phyloP scores from a whole-genome alignment of 2,888 invertebrate genomes.

The Stenodema calcarata region DNA sequence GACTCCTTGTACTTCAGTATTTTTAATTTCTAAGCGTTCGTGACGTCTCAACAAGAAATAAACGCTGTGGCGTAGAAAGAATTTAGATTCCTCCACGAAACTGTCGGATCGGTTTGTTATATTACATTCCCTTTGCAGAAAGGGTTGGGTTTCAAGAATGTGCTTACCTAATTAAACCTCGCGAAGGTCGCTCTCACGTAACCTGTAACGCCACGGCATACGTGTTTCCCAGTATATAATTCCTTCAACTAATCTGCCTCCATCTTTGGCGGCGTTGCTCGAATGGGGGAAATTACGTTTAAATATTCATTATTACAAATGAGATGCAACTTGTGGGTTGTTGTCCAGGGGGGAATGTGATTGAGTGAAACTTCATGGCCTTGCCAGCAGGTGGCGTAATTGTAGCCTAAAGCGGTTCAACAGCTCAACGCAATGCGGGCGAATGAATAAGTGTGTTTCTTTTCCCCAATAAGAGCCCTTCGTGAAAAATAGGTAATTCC shows the following conservation, averaged over 20 bases:
- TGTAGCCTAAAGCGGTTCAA: background rate
- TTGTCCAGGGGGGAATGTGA: background rate
- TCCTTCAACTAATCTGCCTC: background rate
- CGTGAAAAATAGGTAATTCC: background rate
- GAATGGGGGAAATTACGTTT: background rate
- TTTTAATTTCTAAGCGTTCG: too few species aligned
- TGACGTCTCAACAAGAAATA: background rate
- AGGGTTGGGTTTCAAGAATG: background rate
- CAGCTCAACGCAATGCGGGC: background rate
- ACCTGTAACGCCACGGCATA: background rate
- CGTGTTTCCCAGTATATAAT: background rate
- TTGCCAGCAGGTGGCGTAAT: background rate
- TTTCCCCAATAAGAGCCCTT: background rate
- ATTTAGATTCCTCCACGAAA: background rate
- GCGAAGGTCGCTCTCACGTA: background rate
- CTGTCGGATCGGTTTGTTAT: background rate
- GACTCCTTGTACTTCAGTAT: too few species aligned
- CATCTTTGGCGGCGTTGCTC: background rate
- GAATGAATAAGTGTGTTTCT: background rate
- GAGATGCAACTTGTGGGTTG: background rate
- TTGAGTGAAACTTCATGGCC: background rate
- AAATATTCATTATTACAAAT: background rate
- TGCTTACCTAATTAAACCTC: background rate
- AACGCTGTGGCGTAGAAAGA: background rate
- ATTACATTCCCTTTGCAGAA: background rate